A percentile compares a stretch with the other conserved stretches of the same genome.
These are phyloP conservation scores for Ormyrus labotus DNA, from an alignment of 2,888 invertebrate species.

Conservation along the genomic window DNA sequence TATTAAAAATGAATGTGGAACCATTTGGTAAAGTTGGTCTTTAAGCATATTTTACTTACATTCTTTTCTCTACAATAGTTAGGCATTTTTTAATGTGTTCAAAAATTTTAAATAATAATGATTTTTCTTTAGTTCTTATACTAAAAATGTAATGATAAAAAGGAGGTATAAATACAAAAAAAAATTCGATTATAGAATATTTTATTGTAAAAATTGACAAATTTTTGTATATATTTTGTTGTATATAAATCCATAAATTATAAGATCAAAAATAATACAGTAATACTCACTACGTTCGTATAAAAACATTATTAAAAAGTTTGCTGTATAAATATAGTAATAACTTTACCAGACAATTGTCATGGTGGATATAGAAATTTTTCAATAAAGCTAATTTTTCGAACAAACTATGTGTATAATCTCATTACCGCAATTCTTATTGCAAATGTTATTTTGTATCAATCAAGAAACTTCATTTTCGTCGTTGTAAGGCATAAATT, in stretches of 20 bases:
- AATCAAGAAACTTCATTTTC: background rate
- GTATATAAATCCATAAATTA: slow-evolving; percentile 8
- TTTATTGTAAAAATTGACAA: slow-evolving; percentile 40
- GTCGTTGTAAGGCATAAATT: slow-evolving; percentile 35
- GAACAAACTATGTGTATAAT: slow-evolving; percentile 5
- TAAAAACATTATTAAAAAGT: slow-evolving; percentile 26
- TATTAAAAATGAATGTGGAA: no score
- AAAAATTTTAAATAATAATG: no score
- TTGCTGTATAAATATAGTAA: slow-evolving; percentile 30
- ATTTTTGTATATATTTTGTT: slow-evolving; percentile 8
- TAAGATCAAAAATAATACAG: slow-evolving; percentile 13
- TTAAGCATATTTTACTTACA: no score
- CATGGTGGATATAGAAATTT: background rate
- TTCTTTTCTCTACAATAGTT: no score
- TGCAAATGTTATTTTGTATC: background rate
- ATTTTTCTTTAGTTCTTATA: no score
- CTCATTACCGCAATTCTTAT: slow-evolving; percentile 18
- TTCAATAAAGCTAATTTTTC: background rate
- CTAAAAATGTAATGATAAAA: no score
- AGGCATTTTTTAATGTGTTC: no score
- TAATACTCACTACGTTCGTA: slow-evolving; percentile 16
- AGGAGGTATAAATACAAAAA: no score
- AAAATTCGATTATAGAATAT: background rate
- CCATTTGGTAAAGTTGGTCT: no score
- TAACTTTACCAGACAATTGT: background rate